A percentile compares a stretch with the other conserved stretches of the same genome.
These are phyloP conservation scores for Drosophila hydei DNA, from an alignment of 1,140 invertebrate genomes.

Conservation along the genomic window DNA sequence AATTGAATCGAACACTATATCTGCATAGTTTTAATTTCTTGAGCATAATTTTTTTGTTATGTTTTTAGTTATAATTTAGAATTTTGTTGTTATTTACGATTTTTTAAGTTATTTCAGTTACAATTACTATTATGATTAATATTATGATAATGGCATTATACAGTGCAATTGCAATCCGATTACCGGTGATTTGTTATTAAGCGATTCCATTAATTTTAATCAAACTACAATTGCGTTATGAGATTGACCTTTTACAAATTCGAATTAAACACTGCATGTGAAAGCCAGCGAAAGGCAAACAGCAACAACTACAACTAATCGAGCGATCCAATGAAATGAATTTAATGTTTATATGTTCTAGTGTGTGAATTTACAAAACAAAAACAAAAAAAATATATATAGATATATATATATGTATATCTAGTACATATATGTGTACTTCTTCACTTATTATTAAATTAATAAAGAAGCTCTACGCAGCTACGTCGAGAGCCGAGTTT, in stretches of 20 bases:
- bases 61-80: constrained; percentile 67
- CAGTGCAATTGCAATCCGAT: constrained; percentile 52
- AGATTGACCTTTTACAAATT: constrained; percentile 38
- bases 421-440: constrained; percentile 38
- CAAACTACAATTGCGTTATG: constrained; percentile 25
- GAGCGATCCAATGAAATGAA: constrained; percentile 46
- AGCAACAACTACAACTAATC: constrained; percentile 27
- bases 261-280: constrained; percentile 24
- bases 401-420: constrained; percentile 25
- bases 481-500: constrained; percentile 19
- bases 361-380: constrained; percentile 63
- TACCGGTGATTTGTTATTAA: constrained; percentile 42
- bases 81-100: constrained; percentile 68
- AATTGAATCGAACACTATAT: constrained; percentile 5
- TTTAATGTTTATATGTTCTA: constrained; percentile 56
- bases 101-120: constrained; percentile 68
- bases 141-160: constrained; percentile 34
- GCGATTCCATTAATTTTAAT: constrained; percentile 74
- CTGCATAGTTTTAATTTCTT: constrained; percentile 51
- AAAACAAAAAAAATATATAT: constrained; percentile 12
- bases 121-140: constrained; percentile 42
- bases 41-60: constrained; percentile 75
- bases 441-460: constrained; percentile 41
- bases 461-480: constrained; percentile 18
- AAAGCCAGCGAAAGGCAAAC: constrained; percentile 23